Conservation (phyloP, 2,888 invertebrate genomes). For the Ernsta delagoae region DNA sequence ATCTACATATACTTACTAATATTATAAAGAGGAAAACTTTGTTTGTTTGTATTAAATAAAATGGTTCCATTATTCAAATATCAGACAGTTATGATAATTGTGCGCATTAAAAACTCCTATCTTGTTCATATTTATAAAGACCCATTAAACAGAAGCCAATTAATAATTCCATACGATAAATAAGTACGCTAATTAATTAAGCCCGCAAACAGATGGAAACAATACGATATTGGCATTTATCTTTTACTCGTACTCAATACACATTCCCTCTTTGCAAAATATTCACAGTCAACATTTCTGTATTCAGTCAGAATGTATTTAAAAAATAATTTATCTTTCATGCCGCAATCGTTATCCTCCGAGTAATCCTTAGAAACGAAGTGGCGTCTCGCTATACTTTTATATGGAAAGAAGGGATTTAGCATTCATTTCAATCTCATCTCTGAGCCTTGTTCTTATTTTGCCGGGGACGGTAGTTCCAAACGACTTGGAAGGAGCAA, state of each 20-base stretch:
- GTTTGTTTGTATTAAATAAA: too few species aligned
- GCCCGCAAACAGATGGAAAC: conserved; percentile 19
- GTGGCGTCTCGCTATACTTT: conserved; percentile 31
- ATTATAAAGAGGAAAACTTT: too few species aligned
- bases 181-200: conserved; percentile 25
- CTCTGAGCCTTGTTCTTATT: conserved; percentile 75
- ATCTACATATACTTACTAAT: too few species aligned
- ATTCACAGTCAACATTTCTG: conserved; percentile 7
- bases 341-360: background rate
- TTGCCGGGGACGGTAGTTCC: conserved; percentile 63
- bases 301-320: conserved; percentile 17
- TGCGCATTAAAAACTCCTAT: conserved; percentile 1
- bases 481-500: conserved; percentile 74
- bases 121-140: conserved; percentile 19
- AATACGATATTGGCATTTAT: conserved; percentile 12
- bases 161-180: conserved; percentile 28
- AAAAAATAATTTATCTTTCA: conserved; percentile 20
- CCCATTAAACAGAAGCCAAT: conserved; percentile 19
- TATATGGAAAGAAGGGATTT: conserved; percentile 46
- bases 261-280: background rate
- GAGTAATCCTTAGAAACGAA: conserved; percentile 30
- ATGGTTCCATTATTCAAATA: background rate
- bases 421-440: conserved; percentile 71
- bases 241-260: conserved; percentile 3
- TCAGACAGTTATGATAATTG: background rate